Base-by-base conservation (phyloP, 2,797 vertebrate genomes). In the Siniperca undulata region DNA sequence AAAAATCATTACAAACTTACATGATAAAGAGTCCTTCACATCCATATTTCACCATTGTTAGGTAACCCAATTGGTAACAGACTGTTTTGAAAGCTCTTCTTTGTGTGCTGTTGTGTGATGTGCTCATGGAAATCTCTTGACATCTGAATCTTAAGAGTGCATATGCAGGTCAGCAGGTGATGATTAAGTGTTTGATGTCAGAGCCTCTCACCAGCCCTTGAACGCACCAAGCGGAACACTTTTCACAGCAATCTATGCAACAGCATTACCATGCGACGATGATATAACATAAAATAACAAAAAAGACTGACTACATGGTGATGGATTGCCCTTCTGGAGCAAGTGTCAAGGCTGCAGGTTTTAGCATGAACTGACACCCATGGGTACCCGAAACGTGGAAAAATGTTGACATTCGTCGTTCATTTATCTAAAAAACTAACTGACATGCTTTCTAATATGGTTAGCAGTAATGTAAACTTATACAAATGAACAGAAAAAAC, bases 311-410 rank as follows among this genome's bases (percentile, higher is more conserved):
- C 5, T 7, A 40, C 5, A 40, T 66, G 12, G n/a, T 65, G 38
- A 77, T 64, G 60, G 20, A 77, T 70, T 11, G 9, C 7, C 27
- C 48, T 46, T 78, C n/a, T 53, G 58, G 44, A 44, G 38, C 7
- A 30, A 24, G n/a, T 68, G 19, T 76, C 7, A 70, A 16, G 24
- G 70, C 12, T 76, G 64, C 64, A 84, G 71, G 58, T 82, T 73
- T 79, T 38, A 46, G 34, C 55, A 24, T 64, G 53, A 66, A 20
- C 16, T 64, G 11, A 53, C 14, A 34, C 53, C 38, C 7, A 24
- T 13, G 3, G 7, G 13, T 38, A 27, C 13, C 27, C 46, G 34
- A 56, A 74, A 58, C 22, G 19, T 60, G 36, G n/a, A 55, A 75
- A 42, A 42, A 30, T 40, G 12, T 52, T 36, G 12, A 22, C 24